phyloP scores from a whole-genome alignment of 1,140 invertebrate genomes.

The Homalodisca vitripennis region DNA sequence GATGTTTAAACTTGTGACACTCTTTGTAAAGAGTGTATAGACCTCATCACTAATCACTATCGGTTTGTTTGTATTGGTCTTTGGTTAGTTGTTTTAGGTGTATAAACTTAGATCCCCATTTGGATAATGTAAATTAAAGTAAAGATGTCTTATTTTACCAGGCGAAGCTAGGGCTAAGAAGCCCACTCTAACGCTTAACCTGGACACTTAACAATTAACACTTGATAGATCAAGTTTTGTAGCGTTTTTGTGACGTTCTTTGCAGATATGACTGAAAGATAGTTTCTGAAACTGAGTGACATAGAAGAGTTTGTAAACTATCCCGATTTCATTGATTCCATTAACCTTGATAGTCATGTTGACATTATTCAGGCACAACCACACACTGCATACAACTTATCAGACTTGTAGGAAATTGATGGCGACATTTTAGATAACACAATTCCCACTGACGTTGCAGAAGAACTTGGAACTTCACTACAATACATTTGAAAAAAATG shows the following conservation, averaged over 20 bases:
- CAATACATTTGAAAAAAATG: background rate
- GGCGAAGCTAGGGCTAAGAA: too few relatives aligned
- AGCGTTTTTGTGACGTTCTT: background rate
- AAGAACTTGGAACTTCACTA: slow-evolving; percentile 23
- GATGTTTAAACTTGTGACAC: background rate
- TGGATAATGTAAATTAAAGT: slow-evolving; percentile 16
- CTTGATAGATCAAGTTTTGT: background rate
- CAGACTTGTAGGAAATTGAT: slow-evolving; percentile 29
- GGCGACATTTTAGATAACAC: slow-evolving; percentile 18
- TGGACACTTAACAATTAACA: background rate
- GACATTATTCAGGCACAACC: slow-evolving; percentile 23
- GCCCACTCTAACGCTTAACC: too few relatives aligned
- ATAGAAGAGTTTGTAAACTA: slow-evolving; percentile 24
- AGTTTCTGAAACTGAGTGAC: slow-evolving; percentile 16
- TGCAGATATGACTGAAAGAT: background rate
- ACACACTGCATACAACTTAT: slow-evolving; percentile 15
- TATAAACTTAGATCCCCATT: slow-evolving; percentile 26
- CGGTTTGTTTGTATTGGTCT: background rate
- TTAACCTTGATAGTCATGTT: slow-evolving; percentile 8
- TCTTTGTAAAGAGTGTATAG: background rate
- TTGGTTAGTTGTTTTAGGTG: slow-evolving; percentile 18
- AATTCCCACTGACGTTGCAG: slow-evolving; percentile 22
- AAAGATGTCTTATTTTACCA: too few relatives aligned
- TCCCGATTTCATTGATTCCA: slow-evolving; percentile 15
- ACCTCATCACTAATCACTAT: background rate